Evolutionary conservation across 1,140 invertebrate species (phyloP).

Genomic region (Diabrotica virgifera): DNA sequence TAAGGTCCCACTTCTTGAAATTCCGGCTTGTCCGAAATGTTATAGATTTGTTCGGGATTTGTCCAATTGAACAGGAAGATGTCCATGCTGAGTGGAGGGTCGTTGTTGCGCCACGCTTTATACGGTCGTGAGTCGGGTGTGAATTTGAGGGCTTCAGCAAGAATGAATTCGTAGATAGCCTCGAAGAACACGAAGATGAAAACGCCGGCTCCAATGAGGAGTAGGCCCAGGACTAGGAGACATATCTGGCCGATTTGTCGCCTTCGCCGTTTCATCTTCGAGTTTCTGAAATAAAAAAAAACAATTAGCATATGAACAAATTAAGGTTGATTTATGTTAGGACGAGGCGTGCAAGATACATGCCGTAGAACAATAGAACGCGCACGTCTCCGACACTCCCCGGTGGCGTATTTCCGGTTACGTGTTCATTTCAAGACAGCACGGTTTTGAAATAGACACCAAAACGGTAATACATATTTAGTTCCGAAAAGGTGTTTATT

Average conservation of each 20-base stretch:
- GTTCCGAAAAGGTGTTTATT: no score
- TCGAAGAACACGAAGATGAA: conserved; percentile 29
- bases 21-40: conserved; percentile 50
- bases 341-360: no score
- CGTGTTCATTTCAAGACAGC: no score
- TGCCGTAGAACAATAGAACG: no score
- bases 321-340: no score
- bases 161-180: conserved; percentile 31
- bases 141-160: conserved; percentile 28
- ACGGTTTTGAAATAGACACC: no score
- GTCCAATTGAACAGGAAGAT: conserved; percentile 83
- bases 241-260: conserved; percentile 23
- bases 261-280: conserved; percentile 26
- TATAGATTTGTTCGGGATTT: conserved; percentile 60
- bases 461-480: no score
- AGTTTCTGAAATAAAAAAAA: conserved; percentile 21
- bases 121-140: conserved; percentile 28
- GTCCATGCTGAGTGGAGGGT: conserved; percentile 53
- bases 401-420: no score
- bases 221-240: conserved; percentile 28
- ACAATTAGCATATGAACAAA: no score
- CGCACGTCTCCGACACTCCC: no score
- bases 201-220: conserved; percentile 28
- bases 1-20: conserved; percentile 69
- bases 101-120: conserved; percentile 41